Base-by-base conservation (phyloP, 2,113 vertebrate species). In the Zosterops pallidus region DNA sequence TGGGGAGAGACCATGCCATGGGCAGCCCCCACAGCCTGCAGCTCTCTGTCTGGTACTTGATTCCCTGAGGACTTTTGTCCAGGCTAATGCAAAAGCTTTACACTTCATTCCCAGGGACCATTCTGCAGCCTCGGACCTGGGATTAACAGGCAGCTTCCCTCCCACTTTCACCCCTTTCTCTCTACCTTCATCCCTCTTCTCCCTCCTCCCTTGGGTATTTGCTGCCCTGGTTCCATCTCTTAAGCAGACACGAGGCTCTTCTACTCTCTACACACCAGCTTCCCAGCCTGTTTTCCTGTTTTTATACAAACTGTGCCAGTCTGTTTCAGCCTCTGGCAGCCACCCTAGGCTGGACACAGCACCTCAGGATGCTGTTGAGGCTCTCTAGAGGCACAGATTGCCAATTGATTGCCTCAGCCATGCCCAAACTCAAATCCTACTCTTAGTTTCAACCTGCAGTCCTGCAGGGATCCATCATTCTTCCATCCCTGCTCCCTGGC, bases 1-100 rank as follows among this genome's bases (percentile, higher is more conserved):
- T 3, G 2, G 19, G 29, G 47, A 62, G 41, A 79, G 37, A 31
- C 42, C n/a, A 19, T 0, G 0, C 55, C 50, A 28, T 2, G 3
- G 14, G 24, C 26, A 60, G 1, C 14, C n/a, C 23, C 41, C 2
- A 6, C 2, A 6, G 42, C 39, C 22, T 4, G 17, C 86, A 70
- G 60, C 35, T 50, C 46, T 72, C 70, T 1, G 44, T 6, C 42
- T 67, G 46, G 41, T 5, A 0, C 56, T 78, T 25, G 26, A n/a
- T 74, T 77, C n/a, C 50, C 68, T 4, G 17, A 41, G 37, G 42
- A 80, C 4, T 65, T 90, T 13, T 57, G 50, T n/a, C 37, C 72
- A 67, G 64, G 17, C 25, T 70, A 46, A 50, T 21, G 33, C 19
- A 44, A 77, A 77, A 77, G 5, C 46, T 81, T 81, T n/a, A 63